Conservation (phyloP, 2,888 invertebrate genomes). For the Scaptomyza parva region DNA sequence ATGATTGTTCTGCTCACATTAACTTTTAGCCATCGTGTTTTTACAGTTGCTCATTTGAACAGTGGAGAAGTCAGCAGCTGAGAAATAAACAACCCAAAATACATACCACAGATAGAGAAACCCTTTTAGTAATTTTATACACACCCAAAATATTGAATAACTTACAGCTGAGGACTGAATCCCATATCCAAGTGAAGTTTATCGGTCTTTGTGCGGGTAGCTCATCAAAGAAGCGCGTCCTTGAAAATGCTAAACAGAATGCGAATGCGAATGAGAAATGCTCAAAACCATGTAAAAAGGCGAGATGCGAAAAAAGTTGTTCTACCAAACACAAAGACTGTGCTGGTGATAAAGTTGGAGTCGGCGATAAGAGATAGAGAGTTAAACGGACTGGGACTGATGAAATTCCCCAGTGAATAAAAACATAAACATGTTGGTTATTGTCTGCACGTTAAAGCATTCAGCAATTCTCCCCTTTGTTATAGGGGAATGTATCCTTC, state of each 20-base stretch:
- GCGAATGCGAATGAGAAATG: constrained; percentile 43
- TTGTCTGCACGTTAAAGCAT: constrained; percentile 56
- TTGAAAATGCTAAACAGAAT: constrained; percentile 58
- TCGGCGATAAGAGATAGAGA: background rate
- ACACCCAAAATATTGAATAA: constrained; percentile 60
- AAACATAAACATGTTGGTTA: constrained; percentile 63
- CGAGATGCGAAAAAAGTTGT: constrained; percentile 27
- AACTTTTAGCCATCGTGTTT: constrained; percentile 41
- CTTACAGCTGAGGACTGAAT: constrained; percentile 37
- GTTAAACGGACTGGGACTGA: constrained; percentile 21
- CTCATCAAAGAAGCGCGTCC: constrained; percentile 53
- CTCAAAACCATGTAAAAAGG: constrained; percentile 35
- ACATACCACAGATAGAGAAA: constrained; percentile 31
- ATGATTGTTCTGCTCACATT: constrained; percentile 30
- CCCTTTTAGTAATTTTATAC: constrained; percentile 69
- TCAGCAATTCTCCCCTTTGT: constrained; percentile 15
- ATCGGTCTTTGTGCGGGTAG: constrained; percentile 5
- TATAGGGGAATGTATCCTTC: constrained; percentile 2
- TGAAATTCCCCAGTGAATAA: constrained; percentile 52
- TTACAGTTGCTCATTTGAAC: constrained; percentile 46
- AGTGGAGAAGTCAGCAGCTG: constrained; percentile 8
- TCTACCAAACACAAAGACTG: constrained; percentile 9
- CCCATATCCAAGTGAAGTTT: constrained; percentile 17
- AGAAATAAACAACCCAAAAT: too few species aligned
- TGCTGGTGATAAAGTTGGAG: background rate